phyloP scores from a whole-genome alignment of 35 echinoderm and acorn worm species.

The Amphiura filiformis region DNA sequence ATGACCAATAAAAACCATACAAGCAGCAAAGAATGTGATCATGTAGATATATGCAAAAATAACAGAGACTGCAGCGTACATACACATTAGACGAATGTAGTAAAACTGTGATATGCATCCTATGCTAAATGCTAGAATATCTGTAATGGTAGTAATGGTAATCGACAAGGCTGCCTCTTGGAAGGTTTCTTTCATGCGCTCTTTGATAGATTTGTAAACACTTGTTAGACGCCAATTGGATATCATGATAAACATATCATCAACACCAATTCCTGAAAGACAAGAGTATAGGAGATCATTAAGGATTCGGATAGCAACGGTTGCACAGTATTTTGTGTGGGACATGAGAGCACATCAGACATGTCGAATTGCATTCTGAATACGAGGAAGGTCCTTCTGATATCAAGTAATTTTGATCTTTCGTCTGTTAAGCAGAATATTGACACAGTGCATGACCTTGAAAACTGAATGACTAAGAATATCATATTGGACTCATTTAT shows the following conservation, averaged over 20 bases:
- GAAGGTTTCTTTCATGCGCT: slow-evolving; percentile 47
- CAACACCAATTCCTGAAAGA: slow-evolving; percentile 57
- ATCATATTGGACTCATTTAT: no score
- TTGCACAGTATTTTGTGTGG: no score
- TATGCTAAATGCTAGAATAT: slow-evolving; percentile 50
- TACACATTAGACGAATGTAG: slow-evolving; percentile 52
- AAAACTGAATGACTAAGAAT: no score
- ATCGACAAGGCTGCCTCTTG: slow-evolving; percentile 60
- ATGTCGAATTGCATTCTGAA: no score
- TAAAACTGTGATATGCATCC: slow-evolving; percentile 31
- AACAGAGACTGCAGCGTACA: slow-evolving; percentile 51
- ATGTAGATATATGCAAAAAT: slow-evolving; percentile 65
- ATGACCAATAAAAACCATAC: slow-evolving; percentile 46
- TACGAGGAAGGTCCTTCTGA: no score
- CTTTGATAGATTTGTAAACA: slow-evolving; percentile 1
- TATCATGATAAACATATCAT: slow-evolving; percentile 81
- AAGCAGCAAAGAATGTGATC: slow-evolving; percentile 72
- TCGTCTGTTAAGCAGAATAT: no score
- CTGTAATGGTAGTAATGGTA: slow-evolving; percentile 69
- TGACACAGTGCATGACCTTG: no score
- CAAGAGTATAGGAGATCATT: background rate
- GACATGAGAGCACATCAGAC: no score
- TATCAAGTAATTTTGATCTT: background rate
- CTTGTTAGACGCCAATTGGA: slow-evolving; percentile 49
- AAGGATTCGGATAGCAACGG: no score